A percentile compares a stretch with the other conserved stretches of the same genome.
Evolutionary conservation across 1,140 invertebrate genomes (phyloP).

Genomic region (Caerostris darwini): DNA sequence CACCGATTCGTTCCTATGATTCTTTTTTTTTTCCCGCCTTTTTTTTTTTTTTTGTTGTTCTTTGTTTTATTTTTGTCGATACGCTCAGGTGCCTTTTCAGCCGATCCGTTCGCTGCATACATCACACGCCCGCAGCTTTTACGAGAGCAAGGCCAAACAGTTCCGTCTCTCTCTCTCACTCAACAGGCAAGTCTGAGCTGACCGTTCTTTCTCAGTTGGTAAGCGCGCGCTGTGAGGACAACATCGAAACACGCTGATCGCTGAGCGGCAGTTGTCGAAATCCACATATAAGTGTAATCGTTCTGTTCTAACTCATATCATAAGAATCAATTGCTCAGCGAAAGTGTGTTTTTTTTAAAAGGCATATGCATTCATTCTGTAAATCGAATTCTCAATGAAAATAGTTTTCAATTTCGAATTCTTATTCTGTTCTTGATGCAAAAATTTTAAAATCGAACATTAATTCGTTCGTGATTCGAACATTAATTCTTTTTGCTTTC

Average conservation of each 20-base stretch:
- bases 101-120: slow-evolving; percentile 1
- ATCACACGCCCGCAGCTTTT: slow-evolving; percentile 55
- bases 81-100: slow-evolving; percentile 35
- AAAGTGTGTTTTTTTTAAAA: too few relatives aligned
- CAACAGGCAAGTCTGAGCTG: not conserved
- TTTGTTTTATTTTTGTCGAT: slow-evolving; percentile 33
- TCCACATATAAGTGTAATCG: not conserved
- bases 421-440: too few relatives aligned
- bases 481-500: too few relatives aligned
- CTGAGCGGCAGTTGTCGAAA: not conserved
- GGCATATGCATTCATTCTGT: too few relatives aligned
- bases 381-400: not conserved
- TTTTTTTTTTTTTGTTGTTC: slow-evolving; percentile 22
- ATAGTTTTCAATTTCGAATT: not conserved
- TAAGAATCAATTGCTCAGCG: too few relatives aligned
- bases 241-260: not conserved
- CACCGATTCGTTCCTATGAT: slow-evolving; percentile 44
- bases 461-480: too few relatives aligned
- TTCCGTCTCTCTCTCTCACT: not conserved
- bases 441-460: too few relatives aligned
- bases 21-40: slow-evolving; percentile 30
- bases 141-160: slow-evolving; percentile 49
- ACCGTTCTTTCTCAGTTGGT: not conserved
- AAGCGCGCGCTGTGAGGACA: not conserved
- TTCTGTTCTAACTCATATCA: too few relatives aligned